Evolutionary conservation across 2,797 vertebrate species (phyloP), one percentile per base, ranked within the genome.

Genomic region (Mionectes olivaceus): DNA sequence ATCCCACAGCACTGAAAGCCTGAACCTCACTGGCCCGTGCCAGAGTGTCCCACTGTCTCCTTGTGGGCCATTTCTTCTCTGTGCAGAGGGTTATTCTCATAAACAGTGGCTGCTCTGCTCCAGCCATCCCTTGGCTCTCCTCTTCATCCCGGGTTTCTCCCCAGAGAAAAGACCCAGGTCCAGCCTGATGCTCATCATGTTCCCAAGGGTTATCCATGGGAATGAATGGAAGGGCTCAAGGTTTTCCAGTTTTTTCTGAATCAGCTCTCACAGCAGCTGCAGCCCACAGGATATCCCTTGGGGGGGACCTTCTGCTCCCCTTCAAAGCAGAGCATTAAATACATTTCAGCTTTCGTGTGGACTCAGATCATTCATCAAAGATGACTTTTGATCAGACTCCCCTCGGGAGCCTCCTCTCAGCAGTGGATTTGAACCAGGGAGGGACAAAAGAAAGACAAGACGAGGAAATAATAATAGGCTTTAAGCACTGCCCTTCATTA

Each of bases 341-440:
- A 69, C 21, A 53, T 78, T 61, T 44, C 53, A 83, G 69, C 81
- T 87, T 68, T 67, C 3, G 4, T 90, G 16, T 6, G n/a, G 80
- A 67, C 87, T 95, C 81, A 73, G 85, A 95, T 96, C 87, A 35
- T 44, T 35, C 89, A 89, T 91, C 87, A 96, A 96, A 97, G 89
- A 84, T 70, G 71, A 83, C 75, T 93, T 90, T 37, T 94, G 92
- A 95, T 95, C 85, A 91, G 64, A 83, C 33, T 83, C 83, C 89
- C 83, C 44, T 93, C 7, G 64, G 90, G 89, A 95, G 65, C 35
- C 32, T 86, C 80, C 73, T 65, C 71, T 95, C 85, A 56, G 64
- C 50, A 84, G 71, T 55, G 86, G 91, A 75, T 52, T 79, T 75
- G 78, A 96, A 74, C 50, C 73, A 82, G 37, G n/a, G 69, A 92